Conservation (phyloP, 1,140 invertebrate species). For the Hylaeus anthracinus region DNA sequence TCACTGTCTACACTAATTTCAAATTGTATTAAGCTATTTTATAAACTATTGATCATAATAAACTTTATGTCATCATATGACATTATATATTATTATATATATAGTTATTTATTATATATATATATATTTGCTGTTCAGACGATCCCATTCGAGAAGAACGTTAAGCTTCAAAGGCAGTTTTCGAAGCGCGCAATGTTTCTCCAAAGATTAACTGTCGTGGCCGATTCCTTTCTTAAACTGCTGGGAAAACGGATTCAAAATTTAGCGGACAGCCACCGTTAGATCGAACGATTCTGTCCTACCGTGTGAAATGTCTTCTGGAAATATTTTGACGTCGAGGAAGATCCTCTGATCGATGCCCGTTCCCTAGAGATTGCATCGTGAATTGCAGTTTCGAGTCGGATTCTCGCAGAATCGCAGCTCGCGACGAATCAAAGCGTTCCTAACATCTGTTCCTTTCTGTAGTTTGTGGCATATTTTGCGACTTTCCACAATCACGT, state of each 20-base stretch:
- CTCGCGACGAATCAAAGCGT: slow-evolving; percentile 47
- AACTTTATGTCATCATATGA: too few species aligned
- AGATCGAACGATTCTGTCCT: slow-evolving; percentile 38
- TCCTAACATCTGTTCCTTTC: slow-evolving; percentile 49
- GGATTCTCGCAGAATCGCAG: slow-evolving; percentile 57
- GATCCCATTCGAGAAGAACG: too few species aligned
- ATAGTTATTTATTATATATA: too few species aligned
- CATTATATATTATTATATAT: too few species aligned
- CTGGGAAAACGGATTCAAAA: slow-evolving; percentile 19
- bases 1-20: too few species aligned
- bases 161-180: too few species aligned
- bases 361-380: slow-evolving; percentile 71
- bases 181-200: not conserved
- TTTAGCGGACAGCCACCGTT: slow-evolving; percentile 22
- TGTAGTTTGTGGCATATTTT: slow-evolving; percentile 33
- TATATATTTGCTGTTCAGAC: too few species aligned
- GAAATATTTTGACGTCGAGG: slow-evolving; percentile 72
- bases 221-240: slow-evolving; percentile 1
- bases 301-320: slow-evolving; percentile 50
- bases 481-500: slow-evolving; percentile 10
- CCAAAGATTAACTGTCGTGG: not conserved
- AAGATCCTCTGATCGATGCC: slow-evolving; percentile 72
- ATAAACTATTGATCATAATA: too few species aligned
- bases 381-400: slow-evolving; percentile 69
- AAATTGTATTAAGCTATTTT: too few species aligned